A percentile compares a stretch with the other conserved stretches of the same genome.
Conservation (phyloP, 2,888 invertebrate species). For the Chrysolina haemoptera region DNA sequence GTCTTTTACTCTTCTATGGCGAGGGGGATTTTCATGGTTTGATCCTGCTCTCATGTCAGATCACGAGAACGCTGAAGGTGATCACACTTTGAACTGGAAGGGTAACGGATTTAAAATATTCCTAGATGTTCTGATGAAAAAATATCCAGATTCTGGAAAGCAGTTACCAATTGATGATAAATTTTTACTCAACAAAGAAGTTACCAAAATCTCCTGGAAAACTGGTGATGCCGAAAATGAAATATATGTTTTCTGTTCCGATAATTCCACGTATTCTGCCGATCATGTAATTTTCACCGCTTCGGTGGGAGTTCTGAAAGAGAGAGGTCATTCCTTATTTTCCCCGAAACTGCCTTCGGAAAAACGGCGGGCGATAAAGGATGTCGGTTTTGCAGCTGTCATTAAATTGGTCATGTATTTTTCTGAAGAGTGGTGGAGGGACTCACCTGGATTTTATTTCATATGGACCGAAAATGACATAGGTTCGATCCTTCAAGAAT, state of each 20-base stretch:
- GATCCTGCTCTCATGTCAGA: slow-evolving; percentile 78
- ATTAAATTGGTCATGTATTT: slow-evolving; percentile 54
- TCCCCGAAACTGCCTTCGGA: slow-evolving; percentile 45
- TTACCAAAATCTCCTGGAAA: slow-evolving; percentile 47
- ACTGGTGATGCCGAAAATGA: slow-evolving; percentile 31
- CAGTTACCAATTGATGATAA: slow-evolving; percentile 55
- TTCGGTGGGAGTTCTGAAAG: slow-evolving; percentile 57
- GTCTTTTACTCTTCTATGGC: neutral
- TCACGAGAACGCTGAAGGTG: slow-evolving; percentile 79
- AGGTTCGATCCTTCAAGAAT: neutral
- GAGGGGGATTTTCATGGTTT: slow-evolving; percentile 74
- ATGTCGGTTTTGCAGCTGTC: slow-evolving; percentile 53
- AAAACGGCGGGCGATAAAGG: slow-evolving; percentile 49
- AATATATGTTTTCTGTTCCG: slow-evolving; percentile 66
- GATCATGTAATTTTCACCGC: slow-evolving; percentile 77
- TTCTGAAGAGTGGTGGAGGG: slow-evolving; percentile 53
- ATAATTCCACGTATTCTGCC: slow-evolving; percentile 71
- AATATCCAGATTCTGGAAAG: slow-evolving; percentile 50
- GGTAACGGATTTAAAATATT: slow-evolving; percentile 78
- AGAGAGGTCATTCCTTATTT: slow-evolving; percentile 46
- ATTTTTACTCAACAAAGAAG: slow-evolving; percentile 55
- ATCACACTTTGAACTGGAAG: slow-evolving; percentile 80
- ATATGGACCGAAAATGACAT: slow-evolving; percentile 74
- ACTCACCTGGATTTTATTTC: slow-evolving; percentile 70
- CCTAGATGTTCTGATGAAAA: slow-evolving; percentile 75